phyloP scores from a whole-genome alignment of 1,140 invertebrate genomes.

The Drosophila burlai region DNA sequence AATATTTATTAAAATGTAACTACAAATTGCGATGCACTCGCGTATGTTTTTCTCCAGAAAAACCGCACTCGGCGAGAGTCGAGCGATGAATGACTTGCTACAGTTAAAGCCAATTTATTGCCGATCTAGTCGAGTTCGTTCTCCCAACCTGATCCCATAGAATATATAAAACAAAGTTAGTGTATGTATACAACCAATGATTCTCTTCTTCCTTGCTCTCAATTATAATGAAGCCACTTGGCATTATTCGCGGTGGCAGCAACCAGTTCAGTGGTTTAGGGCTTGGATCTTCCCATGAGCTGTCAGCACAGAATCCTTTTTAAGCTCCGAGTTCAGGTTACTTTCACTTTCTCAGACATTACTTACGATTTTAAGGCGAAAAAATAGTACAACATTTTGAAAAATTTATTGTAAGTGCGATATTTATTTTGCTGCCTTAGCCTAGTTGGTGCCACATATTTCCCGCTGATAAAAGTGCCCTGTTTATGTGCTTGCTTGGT shows the following conservation, averaged over 20 bases:
- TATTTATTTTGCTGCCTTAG: not conserved
- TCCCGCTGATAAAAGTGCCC: not conserved
- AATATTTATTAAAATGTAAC: conserved; percentile 12
- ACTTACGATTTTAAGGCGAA: no score
- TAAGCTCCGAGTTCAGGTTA: no score
- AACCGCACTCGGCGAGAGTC: not conserved
- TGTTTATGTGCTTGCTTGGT: no score
- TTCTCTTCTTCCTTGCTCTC: not conserved
- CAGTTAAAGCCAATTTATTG: not conserved
- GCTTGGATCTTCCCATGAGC: not conserved
- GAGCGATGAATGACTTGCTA: conserved; percentile 2
- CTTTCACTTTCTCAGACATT: not conserved
- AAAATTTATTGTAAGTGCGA: no score
- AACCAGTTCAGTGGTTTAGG: not conserved
- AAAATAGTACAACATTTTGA: no score
- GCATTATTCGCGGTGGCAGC: not conserved
- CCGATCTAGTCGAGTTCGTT: not conserved
- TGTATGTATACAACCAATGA: not conserved
- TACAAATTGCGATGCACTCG: conserved; percentile 2
- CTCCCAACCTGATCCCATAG: conserved; percentile 19
- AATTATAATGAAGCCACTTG: conserved; percentile 9
- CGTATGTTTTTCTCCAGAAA: not conserved
- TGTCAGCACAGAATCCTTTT: not conserved
- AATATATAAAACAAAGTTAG: not conserved
- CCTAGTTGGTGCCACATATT: not conserved